Conservation (phyloP, 1,140 invertebrate species). For the Brachionus asplanchnoidis region DNA sequence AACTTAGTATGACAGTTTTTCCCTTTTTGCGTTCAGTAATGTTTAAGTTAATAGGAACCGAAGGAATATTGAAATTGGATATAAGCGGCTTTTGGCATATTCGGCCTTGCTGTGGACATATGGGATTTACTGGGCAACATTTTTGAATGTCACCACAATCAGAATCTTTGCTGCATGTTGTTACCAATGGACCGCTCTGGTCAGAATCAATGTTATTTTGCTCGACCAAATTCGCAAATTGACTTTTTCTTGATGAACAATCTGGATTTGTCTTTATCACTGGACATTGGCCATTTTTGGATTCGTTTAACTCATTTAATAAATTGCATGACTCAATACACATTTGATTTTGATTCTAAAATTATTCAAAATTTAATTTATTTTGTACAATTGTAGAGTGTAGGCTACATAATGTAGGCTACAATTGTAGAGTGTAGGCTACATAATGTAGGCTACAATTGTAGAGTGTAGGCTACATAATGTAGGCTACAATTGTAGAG, state of each 20-base stretch:
- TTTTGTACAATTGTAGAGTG: background rate
- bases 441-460: background rate
- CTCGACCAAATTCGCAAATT: background rate
- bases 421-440: background rate
- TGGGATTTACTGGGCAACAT: background rate
- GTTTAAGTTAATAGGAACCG: background rate
- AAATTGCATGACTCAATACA: constrained; percentile 14
- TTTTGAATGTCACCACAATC: constrained; percentile 8
- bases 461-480: background rate
- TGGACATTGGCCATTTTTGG: background rate
- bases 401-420: background rate
- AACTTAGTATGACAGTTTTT: constrained; percentile 21
- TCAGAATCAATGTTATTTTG: background rate
- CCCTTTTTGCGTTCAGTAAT: constrained; percentile 23
- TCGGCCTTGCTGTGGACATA: background rate
- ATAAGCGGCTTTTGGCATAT: constrained; percentile 9
- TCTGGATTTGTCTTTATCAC: background rate
- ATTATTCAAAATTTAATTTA: background rate
- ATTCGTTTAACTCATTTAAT: background rate
- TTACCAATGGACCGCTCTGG: background rate
- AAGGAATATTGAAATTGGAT: background rate
- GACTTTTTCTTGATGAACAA: background rate
- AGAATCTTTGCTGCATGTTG: background rate
- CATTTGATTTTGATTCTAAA: background rate
- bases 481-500: background rate